Conservation (phyloP, 2,113 vertebrate genomes). For the Gallinago jamesoni region DNA sequence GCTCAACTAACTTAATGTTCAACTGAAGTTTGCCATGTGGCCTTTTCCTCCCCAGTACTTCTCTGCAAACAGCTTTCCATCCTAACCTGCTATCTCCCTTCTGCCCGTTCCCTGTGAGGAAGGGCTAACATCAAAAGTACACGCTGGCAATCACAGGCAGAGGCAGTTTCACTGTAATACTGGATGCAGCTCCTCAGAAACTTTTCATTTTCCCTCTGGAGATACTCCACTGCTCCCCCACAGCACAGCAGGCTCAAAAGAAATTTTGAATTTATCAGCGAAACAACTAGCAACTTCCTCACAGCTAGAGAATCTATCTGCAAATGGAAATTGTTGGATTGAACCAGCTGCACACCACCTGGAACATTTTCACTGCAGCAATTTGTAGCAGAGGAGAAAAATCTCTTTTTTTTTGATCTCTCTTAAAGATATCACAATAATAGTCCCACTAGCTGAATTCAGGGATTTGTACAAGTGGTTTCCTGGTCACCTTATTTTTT, state of each 20-base stretch:
- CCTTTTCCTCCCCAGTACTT: background rate
- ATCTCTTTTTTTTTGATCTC: background rate
- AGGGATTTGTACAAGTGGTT: background rate
- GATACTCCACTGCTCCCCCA: background rate
- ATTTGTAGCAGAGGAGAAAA: background rate
- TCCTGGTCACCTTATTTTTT: background rate
- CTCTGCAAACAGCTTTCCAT: background rate
- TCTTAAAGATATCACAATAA: background rate
- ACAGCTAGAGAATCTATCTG: background rate
- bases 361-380: slow-evolving; percentile 13
- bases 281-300: slow-evolving; percentile 23
- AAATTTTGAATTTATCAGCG: slow-evolving; percentile 34
- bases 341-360: slow-evolving; percentile 44
- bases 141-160: background rate
- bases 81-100: background rate
- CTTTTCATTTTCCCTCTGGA: background rate
- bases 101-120: background rate
- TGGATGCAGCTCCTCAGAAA: background rate
- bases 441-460: background rate
- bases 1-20: background rate
- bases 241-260: background rate
- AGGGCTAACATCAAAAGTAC: background rate
- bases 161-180: background rate
- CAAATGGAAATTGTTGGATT: background rate
- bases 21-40: background rate